These are phyloP conservation scores for Merluccius polli DNA, from an alignment of 2,797 vertebrate species.

Conservation along the genomic window DNA sequence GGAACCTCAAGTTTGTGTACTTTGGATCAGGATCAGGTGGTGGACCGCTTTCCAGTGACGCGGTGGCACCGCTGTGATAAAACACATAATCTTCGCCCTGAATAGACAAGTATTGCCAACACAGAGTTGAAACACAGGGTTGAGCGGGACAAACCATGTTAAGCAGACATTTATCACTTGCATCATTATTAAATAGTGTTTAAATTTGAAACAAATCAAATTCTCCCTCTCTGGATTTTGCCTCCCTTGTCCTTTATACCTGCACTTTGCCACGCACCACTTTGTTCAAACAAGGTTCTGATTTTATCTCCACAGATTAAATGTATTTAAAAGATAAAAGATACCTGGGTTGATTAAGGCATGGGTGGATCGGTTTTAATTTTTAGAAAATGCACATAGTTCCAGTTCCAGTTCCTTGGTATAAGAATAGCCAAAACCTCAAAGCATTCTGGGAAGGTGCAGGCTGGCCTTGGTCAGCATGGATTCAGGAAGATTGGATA, in stretches of 20 bases:
- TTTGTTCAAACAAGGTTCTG: background rate
- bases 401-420: background rate
- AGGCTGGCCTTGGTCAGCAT: background rate
- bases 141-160: background rate
- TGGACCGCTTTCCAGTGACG: constrained; percentile 33
- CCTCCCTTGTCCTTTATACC: background rate
- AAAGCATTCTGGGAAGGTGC: background rate
- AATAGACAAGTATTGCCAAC: constrained; percentile 14
- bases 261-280: background rate
- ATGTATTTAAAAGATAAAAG: background rate
- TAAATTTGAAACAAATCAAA: background rate
- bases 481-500: background rate
- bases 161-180: background rate
- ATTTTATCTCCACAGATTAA: background rate
- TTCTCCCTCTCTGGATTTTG: background rate
- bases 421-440: background rate
- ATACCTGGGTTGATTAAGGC: background rate
- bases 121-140: background rate
- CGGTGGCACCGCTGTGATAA: constrained; percentile 37
- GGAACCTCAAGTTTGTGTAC: constrained; percentile 30
- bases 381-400: background rate
- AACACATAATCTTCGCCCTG: constrained; percentile 47
- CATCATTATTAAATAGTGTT: background rate
- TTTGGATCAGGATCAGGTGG: constrained; percentile 40
- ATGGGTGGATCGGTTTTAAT: background rate